A percentile compares a stretch with the other conserved stretches of the same genome.
Evolutionary conservation across 2,797 vertebrate species (phyloP).

Genomic region (Phyllotis vaccarum): DNA sequence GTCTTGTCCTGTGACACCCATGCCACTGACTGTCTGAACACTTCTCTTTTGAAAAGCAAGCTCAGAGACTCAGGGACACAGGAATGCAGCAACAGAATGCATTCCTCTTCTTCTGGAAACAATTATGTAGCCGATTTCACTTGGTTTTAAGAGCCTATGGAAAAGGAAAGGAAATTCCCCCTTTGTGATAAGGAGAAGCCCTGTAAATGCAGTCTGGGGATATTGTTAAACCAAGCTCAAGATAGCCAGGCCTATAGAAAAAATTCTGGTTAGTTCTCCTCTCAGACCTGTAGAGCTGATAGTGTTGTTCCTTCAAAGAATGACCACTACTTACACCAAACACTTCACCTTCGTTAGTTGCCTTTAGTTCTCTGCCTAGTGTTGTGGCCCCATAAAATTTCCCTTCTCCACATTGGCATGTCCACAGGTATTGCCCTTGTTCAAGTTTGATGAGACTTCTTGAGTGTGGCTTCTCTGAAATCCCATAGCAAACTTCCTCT

Average conservation of each 20-base stretch:
- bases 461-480: too few species aligned
- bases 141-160: conserved; percentile 27
- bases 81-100: conserved; percentile 15
- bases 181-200: conserved; percentile 42
- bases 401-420: too few species aligned
- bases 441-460: background rate
- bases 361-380: background rate
- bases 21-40: background rate
- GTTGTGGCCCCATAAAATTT: too few species aligned
- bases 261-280: background rate
- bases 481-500: background rate
- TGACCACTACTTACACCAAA: background rate
- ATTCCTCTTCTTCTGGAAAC: conserved; percentile 62
- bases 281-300: conserved; percentile 35
- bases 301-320: conserved; percentile 22
- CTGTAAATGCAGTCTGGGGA: conserved; percentile 19
- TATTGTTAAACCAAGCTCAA: background rate
- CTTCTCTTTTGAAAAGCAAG: background rate
- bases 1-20: background rate
- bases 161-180: background rate
- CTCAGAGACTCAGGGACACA: background rate
- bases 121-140: conserved; percentile 56
- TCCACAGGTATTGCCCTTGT: background rate
- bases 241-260: background rate
- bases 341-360: too few species aligned